Conservation (phyloP, 2,113 vertebrate genomes). For the Psettodes erumei region DNA sequence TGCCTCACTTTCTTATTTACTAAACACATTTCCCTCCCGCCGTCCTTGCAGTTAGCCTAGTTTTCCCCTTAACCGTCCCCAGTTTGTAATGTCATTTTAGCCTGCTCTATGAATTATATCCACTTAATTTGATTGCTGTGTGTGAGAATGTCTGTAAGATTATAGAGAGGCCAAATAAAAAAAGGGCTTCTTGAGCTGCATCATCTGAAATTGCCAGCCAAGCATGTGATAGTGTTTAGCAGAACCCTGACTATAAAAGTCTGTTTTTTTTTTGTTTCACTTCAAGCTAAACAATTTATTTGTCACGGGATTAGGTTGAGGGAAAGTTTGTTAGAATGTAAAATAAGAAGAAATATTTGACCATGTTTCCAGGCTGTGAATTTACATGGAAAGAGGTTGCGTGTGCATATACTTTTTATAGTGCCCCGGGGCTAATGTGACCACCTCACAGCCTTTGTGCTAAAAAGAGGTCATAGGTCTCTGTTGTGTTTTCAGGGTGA, state of each 20-base stretch:
- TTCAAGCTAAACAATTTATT: slow-evolving; percentile 12
- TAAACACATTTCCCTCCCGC: no score
- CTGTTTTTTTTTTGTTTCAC: slow-evolving; percentile 12
- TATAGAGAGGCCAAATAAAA: slow-evolving; percentile 51
- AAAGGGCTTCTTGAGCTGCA: slow-evolving; percentile 55
- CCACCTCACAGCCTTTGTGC: slow-evolving; percentile 72
- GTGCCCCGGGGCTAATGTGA: slow-evolving; percentile 67
- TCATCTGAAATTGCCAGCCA: slow-evolving; percentile 43
- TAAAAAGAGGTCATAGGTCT: slow-evolving; percentile 83
- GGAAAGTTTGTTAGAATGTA: slow-evolving; percentile 1
- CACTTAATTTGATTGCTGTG: slow-evolving; percentile 59
- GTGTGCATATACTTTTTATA: slow-evolving; percentile 37
- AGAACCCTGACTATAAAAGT: slow-evolving; percentile 30
- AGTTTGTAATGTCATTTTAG: slow-evolving; percentile 52
- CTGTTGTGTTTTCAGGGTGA: slow-evolving; percentile 88
- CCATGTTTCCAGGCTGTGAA: not conserved
- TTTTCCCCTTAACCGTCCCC: slow-evolving; percentile 29
- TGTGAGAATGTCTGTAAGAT: slow-evolving; percentile 54
- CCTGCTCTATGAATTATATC: slow-evolving; percentile 54
- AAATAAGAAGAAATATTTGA: not conserved
- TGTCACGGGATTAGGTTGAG: slow-evolving; percentile 14
- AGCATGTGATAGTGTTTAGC: slow-evolving; percentile 67
- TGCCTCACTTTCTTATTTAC: not conserved
- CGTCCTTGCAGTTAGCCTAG: not conserved
- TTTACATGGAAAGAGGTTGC: slow-evolving; percentile 5